Conservation (phyloP, 2,797 vertebrate species). For the Urocyon cinereoargenteus region DNA sequence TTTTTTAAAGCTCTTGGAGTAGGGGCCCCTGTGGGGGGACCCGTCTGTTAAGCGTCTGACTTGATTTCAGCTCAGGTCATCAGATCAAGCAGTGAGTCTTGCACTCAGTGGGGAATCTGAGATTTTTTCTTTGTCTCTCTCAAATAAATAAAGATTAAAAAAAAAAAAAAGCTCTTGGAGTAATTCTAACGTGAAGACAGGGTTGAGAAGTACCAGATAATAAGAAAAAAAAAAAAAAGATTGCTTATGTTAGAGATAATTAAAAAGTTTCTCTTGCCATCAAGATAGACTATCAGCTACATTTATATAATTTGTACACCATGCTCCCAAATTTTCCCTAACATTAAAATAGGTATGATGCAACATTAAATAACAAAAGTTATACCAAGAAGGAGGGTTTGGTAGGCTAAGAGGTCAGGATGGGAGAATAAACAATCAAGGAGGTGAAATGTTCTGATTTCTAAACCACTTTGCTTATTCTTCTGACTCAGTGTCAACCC, state of each 20-base stretch:
- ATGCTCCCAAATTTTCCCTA: not conserved
- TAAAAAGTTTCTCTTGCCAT: conserved; percentile 7
- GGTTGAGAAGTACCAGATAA: not conserved
- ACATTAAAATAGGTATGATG: not conserved
- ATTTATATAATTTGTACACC: not conserved
- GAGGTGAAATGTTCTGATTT: not conserved
- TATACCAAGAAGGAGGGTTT: not conserved
- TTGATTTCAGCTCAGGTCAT: not conserved
- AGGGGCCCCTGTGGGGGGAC: not conserved
- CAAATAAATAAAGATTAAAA: no score
- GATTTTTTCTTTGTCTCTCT: not conserved
- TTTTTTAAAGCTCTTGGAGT: not conserved
- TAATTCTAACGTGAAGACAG: not conserved
- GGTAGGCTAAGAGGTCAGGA: not conserved
- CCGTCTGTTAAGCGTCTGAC: not conserved
- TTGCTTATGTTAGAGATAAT: not conserved
- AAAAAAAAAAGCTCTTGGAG: not conserved
- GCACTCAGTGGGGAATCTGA: not conserved
- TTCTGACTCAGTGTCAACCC: not conserved
- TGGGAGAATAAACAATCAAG: not conserved
- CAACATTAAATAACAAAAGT: not conserved
- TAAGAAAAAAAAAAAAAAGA: not conserved
- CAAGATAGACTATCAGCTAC: not conserved
- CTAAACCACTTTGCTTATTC: not conserved
- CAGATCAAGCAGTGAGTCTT: not conserved